A percentile compares a stretch with the other conserved stretches of the same genome.
Evolutionary conservation across 2,797 vertebrate species (phyloP).

Genomic region (Rachycentron canadum): DNA sequence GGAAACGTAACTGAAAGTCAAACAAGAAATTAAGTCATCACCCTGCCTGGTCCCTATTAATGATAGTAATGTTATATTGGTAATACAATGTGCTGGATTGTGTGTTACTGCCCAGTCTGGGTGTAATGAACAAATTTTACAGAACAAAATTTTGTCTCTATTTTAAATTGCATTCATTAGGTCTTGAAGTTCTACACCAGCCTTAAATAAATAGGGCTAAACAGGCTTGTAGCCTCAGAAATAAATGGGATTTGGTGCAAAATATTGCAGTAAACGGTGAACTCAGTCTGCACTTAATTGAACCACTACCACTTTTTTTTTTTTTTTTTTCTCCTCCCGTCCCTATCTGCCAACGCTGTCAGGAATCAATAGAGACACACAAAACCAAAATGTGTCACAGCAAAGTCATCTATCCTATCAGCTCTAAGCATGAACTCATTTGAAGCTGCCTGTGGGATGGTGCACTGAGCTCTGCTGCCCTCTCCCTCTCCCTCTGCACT

Average conservation of each 20-base stretch:
- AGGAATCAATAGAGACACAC: constrained; percentile 34
- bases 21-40: not conserved
- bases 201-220: not conserved
- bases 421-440: constrained; percentile 57
- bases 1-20: not conserved
- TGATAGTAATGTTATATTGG: not conserved
- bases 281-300: constrained; percentile 1
- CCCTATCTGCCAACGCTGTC: constrained; percentile 36
- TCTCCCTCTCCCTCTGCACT: constrained; percentile 69
- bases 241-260: not conserved
- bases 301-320: not conserved
- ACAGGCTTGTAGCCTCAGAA: not conserved
- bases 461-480: constrained; percentile 65
- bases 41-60: not conserved
- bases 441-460: constrained; percentile 67
- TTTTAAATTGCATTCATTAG: not conserved
- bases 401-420: constrained; percentile 52
- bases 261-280: not conserved
- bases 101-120: not conserved
- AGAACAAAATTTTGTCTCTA: not conserved
- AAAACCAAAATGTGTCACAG: constrained; percentile 48
- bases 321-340: not conserved
- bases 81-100: not conserved
- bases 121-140: constrained; percentile 2
- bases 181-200: not conserved